Evolutionary conservation across 2,888 invertebrate genomes (phyloP).

Genomic region (Drosophila cyrtoloma): DNA sequence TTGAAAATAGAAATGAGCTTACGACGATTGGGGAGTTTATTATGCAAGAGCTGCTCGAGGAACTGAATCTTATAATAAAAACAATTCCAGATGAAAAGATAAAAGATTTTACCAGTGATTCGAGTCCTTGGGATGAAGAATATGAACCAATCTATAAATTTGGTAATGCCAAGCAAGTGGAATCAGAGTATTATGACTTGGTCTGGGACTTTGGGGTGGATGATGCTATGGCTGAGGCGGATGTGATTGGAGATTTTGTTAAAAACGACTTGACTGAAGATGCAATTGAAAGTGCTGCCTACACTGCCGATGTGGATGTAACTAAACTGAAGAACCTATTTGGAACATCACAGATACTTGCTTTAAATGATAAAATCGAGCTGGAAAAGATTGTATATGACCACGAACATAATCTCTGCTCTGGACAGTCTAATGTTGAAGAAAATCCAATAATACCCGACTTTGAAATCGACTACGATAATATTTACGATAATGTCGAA

Average conservation of each 20-base stretch:
- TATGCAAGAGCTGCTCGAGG: background rate
- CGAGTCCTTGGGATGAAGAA: slow-evolving; percentile 31
- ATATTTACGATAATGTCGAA: slow-evolving; percentile 47
- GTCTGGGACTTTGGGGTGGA: slow-evolving; percentile 15
- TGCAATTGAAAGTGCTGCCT: background rate
- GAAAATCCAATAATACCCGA: slow-evolving; percentile 20
- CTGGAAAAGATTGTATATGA: background rate
- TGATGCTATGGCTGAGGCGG: slow-evolving; percentile 13
- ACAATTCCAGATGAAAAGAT: background rate
- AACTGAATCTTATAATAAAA: background rate
- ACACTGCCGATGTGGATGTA: background rate
- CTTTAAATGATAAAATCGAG: background rate
- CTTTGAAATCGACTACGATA: slow-evolving; percentile 51
- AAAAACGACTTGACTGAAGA: background rate
- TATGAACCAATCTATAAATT: slow-evolving; percentile 14
- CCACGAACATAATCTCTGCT: background rate
- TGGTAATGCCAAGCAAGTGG: slow-evolving; percentile 19
- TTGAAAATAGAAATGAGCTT: background rate
- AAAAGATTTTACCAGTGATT: background rate
- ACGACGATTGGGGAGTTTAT: background rate
- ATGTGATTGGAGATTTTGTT: slow-evolving; percentile 41
- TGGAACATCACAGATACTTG: slow-evolving; percentile 15
- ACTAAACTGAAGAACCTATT: slow-evolving; percentile 13
- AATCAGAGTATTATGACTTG: slow-evolving; percentile 21
- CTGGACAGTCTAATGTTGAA: background rate